Base-by-base conservation (phyloP, 2,797 vertebrate genomes). In the Tadarida brasiliensis region DNA sequence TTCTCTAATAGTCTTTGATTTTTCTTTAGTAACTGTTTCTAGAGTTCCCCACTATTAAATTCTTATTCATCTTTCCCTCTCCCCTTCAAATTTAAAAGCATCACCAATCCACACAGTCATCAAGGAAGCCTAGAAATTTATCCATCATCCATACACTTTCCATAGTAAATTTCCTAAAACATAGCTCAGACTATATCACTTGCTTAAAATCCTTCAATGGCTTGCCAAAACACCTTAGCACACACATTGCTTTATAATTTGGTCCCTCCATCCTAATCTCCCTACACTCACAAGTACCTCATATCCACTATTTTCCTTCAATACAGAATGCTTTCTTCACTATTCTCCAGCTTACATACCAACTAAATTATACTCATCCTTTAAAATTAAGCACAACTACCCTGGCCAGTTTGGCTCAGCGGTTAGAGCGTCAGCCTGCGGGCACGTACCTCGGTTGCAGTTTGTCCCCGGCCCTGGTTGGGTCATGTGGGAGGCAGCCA, bases 81-180 rank as follows among this genome's bases (percentile, higher is more conserved):
- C 63, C 56, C 51, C 86, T 30, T 88, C 61, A 85, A 85, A 30
- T 92, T 95, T 84, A 91, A 88, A 10, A 92, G 89, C 68, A 78
- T 83, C 80, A 70, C 22, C 33, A 84, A 83, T 35, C 54, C 84
- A 90, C 56, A 68, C 1, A 49, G 47, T 28, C 51, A 61, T 14
- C 28, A 47, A 49, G 30, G 39, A 81, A 87, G 57, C 19, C 33
- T 51, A 47, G 76, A 65, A 59, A 87, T 83, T 68, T 87, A 87
- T 39, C 76, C 54, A 81, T 80, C 57, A 91, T 63, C 59, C n/a
- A 82, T 26, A 67, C 19, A 87, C 35, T 17, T 86, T 54, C 76
- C 51, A 74, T 17, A 57, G 30, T 24, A 95, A 68, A 76, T 63
- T 49, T 63, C 73, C 12, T 63, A 88, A 88, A 92, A 77, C 20